phyloP scores from a whole-genome alignment of 2,797 vertebrate genomes.

The Gadopsis marmoratus region DNA sequence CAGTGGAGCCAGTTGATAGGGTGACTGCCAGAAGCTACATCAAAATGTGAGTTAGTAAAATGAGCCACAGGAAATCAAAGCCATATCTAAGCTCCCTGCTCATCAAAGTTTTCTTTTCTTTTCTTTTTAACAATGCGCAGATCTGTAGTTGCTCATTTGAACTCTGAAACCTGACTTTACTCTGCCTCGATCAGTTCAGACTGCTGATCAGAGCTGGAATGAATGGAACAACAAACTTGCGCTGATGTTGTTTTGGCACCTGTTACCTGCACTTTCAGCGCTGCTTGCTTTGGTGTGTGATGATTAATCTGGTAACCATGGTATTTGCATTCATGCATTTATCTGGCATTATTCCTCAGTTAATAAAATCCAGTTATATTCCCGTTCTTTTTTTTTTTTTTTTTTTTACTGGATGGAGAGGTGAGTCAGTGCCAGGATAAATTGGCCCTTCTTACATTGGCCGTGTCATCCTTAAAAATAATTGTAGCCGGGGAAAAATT shows the following conservation, averaged over 20 bases:
- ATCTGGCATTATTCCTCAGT: constrained; percentile 24
- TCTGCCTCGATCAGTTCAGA: constrained; percentile 3
- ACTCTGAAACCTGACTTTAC: not conserved
- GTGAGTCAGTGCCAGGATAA: constrained; percentile 15
- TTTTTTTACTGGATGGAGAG: constrained; percentile 15
- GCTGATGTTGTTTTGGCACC: constrained; percentile 31
- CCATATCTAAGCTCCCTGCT: constrained; percentile 22
- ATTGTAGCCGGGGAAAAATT: constrained; percentile 4
- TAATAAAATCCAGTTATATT: constrained; percentile 42
- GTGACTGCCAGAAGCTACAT: not conserved
- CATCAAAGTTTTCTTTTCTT: not conserved
- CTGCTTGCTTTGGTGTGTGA: constrained; percentile 5
- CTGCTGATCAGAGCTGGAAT: constrained; percentile 10
- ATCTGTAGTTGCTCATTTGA: constrained; percentile 11
- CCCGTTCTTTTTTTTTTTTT: constrained; percentile 23
- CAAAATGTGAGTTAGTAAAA: constrained; percentile 8
- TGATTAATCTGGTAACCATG: constrained; percentile 39
- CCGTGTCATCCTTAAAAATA: constrained; percentile 31
- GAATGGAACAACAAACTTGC: constrained; percentile 25
- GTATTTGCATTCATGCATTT: constrained; percentile 37
- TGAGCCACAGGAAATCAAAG: constrained; percentile 15
- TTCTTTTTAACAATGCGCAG: not conserved
- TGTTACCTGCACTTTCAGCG: constrained; percentile 17
- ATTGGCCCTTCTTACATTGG: constrained; percentile 20
- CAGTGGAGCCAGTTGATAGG: not conserved